These are phyloP conservation scores for Brachionus rotundiformis DNA, from an alignment of 1,140 invertebrate genomes.

Conservation along the genomic window DNA sequence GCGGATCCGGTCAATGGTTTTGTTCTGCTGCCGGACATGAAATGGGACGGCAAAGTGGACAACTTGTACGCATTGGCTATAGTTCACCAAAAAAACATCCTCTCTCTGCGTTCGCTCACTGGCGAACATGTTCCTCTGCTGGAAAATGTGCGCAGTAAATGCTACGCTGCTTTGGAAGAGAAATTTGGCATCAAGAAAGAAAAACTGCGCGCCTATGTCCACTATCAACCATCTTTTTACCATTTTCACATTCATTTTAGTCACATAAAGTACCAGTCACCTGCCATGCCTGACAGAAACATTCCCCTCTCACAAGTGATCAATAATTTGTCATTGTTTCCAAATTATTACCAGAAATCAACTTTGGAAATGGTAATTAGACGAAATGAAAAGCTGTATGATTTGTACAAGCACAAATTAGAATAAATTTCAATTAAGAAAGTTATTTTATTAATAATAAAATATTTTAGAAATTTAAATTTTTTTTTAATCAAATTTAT, in stretches of 20 bases:
- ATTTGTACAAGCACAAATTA: conserved; percentile 54
- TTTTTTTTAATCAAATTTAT: too few species aligned
- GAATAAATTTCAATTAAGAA: background rate
- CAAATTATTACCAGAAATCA: conserved; percentile 80
- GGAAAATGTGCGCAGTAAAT: conserved; percentile 76
- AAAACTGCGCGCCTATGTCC: conserved; percentile 79
- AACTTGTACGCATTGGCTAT: conserved; percentile 82
- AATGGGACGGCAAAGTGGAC: conserved; percentile 82
- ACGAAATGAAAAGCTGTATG: conserved; percentile 58
- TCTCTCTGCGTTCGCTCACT: conserved; percentile 80
- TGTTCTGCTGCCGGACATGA: conserved; percentile 84
- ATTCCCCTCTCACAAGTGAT: conserved; percentile 87
- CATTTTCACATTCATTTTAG: conserved; percentile 93
- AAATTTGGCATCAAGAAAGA: conserved; percentile 74
- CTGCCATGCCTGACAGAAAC: conserved; percentile 75
- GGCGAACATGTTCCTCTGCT: conserved; percentile 77
- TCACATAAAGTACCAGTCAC: conserved; percentile 77
- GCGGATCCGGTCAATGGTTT: conserved; percentile 76
- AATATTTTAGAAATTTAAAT: too few species aligned
- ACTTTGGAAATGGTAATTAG: conserved; percentile 68
- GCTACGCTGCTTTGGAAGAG: conserved; percentile 74
- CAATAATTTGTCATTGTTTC: conserved; percentile 78
- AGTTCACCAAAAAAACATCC: conserved; percentile 72
- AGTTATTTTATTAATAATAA: too few species aligned
- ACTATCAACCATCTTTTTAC: conserved; percentile 95